Evolutionary conservation across 2,797 vertebrate species (phyloP).

Genomic region (Phalanger gymnotis): DNA sequence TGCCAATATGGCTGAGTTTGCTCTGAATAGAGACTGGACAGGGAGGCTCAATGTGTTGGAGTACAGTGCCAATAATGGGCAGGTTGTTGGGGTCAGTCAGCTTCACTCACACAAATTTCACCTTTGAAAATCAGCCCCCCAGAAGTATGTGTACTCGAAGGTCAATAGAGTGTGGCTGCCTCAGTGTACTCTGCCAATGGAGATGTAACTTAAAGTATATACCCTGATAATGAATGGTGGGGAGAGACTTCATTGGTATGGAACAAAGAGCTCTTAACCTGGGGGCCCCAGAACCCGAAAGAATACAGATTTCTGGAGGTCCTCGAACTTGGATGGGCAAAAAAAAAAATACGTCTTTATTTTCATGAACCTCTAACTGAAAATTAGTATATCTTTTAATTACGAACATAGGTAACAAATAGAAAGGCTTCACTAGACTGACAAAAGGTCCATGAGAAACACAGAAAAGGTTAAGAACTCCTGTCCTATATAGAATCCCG

Average conservation of each 20-base stretch:
- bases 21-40: not conserved
- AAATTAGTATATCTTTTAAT: not conserved
- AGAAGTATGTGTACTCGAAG: not conserved
- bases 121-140: not conserved
- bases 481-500: not conserved
- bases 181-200: not conserved
- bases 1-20: not conserved
- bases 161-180: not conserved
- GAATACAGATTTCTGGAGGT: not conserved
- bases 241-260: not conserved
- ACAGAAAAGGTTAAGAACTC: not conserved
- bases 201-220: not conserved
- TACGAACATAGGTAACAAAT: not conserved
- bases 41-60: not conserved
- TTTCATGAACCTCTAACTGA: not conserved
- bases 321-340: not conserved
- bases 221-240: not conserved
- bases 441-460: not conserved
- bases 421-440: not conserved
- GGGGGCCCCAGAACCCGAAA: not conserved
- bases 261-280: not conserved
- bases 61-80: not conserved
- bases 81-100: not conserved
- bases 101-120: not conserved
- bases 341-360: not conserved